Evolutionary conservation across 2,888 invertebrate species (phyloP).

Genomic region (Drosophila diplacantha): DNA sequence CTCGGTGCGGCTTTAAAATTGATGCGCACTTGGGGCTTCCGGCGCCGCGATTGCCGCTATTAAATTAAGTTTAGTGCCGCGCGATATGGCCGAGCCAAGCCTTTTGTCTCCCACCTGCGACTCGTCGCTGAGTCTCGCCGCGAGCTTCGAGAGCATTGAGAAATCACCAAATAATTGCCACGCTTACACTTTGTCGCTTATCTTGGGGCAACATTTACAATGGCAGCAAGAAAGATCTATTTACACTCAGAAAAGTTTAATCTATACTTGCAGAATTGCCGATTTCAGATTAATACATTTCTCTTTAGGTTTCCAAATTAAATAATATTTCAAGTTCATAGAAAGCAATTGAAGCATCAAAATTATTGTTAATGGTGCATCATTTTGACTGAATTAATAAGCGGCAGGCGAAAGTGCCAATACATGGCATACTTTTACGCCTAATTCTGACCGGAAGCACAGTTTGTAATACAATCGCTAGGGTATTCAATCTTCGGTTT

Average conservation of each 20-base stretch:
- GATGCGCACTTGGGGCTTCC: constrained; percentile 47
- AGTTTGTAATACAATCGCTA: too few relatives aligned
- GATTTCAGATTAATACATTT: too few relatives aligned
- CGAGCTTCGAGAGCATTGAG: constrained; percentile 46
- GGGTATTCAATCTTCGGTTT: too few relatives aligned
- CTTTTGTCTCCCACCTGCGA: constrained; percentile 41
- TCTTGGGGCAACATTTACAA: constrained; percentile 68
- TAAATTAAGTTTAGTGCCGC: constrained; percentile 68
- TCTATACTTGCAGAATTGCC: background rate
- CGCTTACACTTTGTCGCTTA: constrained; percentile 73
- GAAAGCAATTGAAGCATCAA: too few relatives aligned
- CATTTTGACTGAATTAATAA: too few relatives aligned
- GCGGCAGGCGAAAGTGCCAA: too few relatives aligned
- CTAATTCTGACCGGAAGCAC: too few relatives aligned
- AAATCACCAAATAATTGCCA: constrained; percentile 72
- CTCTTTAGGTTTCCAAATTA: too few relatives aligned
- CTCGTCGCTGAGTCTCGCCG: constrained; percentile 1
- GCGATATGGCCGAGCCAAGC: constrained; percentile 64
- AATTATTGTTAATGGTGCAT: too few relatives aligned
- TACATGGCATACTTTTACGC: too few relatives aligned
- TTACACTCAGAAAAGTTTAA: constrained; percentile 1
- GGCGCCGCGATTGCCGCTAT: constrained; percentile 50
- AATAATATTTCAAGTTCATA: background rate
- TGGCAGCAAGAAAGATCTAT: constrained; percentile 33
- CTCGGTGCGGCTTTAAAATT: constrained; percentile 60